Conservation (phyloP, 2,797 vertebrate genomes). For the Ceyx erithaca region DNA sequence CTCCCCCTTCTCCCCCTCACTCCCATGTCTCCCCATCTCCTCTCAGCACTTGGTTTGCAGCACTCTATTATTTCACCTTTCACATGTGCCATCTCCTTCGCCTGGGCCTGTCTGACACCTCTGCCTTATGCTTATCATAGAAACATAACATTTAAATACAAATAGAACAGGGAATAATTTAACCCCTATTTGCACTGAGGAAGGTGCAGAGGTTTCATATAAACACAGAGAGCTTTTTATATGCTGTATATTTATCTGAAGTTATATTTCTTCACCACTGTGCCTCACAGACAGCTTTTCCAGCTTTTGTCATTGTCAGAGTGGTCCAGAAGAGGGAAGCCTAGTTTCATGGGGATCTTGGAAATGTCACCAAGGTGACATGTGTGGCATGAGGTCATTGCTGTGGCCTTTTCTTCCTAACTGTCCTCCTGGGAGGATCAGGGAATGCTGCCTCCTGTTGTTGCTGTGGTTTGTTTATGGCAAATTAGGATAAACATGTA, state of each 20-base stretch:
- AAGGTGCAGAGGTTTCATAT: constrained; percentile 13
- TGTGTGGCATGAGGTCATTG: neutral
- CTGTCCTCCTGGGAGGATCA: neutral
- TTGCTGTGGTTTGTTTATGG: neutral
- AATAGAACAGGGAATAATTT: constrained; percentile 72
- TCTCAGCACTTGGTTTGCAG: constrained; percentile 18
- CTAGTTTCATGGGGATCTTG: neutral
- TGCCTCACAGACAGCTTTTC: neutral
- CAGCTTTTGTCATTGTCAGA: neutral
- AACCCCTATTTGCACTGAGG: constrained; percentile 64
- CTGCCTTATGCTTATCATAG: constrained; percentile 54
- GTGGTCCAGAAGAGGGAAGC: neutral
- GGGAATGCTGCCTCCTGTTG: neutral
- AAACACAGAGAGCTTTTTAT: constrained; percentile 18
- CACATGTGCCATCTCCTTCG: neutral
- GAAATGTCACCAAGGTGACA: neutral
- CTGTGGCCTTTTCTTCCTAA: neutral
- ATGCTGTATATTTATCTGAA: neutral
- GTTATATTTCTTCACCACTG: neutral
- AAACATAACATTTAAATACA: constrained; percentile 74
- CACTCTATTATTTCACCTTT: constrained; percentile 36
- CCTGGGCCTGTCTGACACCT: constrained; percentile 53
- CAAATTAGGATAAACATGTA: neutral
- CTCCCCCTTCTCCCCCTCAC: neutral
- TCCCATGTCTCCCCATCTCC: neutral